phyloP scores from a whole-genome alignment of 2,888 invertebrate species.

The Andrena bucephala region DNA sequence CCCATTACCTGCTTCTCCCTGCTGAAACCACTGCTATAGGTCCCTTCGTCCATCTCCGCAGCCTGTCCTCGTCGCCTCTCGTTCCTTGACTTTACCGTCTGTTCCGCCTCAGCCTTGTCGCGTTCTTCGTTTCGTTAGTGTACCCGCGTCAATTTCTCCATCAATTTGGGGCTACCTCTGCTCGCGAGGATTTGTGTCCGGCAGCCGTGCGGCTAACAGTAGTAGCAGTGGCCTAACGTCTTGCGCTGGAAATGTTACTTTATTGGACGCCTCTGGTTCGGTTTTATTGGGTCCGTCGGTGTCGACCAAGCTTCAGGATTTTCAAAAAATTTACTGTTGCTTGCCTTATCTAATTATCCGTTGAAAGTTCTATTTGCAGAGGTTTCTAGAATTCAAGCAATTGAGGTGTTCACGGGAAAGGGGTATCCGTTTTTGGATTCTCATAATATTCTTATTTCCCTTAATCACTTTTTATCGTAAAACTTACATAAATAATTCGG shows the following conservation, averaged over 20 bases:
- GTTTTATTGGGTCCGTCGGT: not conserved
- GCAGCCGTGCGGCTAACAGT: not conserved
- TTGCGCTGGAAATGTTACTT: not conserved
- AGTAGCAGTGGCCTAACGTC: not conserved
- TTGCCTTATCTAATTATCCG: no score
- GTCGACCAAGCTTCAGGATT: no score
- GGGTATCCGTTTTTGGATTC: no score
- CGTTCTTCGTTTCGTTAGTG: not conserved
- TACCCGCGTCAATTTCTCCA: constrained; percentile 13
- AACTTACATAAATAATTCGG: no score
- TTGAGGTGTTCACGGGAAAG: no score
- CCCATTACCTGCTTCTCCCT: constrained; percentile 49
- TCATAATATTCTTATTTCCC: no score
- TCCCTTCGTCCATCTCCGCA: constrained; percentile 49
- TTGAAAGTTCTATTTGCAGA: no score
- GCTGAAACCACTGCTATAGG: constrained; percentile 33
- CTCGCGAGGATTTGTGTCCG: not conserved
- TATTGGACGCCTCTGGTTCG: not conserved
- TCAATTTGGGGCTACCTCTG: constrained; percentile 1
- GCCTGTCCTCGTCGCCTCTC: not conserved
- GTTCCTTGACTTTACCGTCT: not conserved
- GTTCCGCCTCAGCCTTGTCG: not conserved
- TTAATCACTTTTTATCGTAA: no score
- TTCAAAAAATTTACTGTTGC: no score
- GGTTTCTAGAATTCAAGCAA: no score